Percentiles rank a stretch among this genome's conserved stretches.
These are phyloP conservation scores for Caenorhabditis afra DNA, from an alignment of 2,888 invertebrate genomes.

Conservation along the genomic window DNA sequence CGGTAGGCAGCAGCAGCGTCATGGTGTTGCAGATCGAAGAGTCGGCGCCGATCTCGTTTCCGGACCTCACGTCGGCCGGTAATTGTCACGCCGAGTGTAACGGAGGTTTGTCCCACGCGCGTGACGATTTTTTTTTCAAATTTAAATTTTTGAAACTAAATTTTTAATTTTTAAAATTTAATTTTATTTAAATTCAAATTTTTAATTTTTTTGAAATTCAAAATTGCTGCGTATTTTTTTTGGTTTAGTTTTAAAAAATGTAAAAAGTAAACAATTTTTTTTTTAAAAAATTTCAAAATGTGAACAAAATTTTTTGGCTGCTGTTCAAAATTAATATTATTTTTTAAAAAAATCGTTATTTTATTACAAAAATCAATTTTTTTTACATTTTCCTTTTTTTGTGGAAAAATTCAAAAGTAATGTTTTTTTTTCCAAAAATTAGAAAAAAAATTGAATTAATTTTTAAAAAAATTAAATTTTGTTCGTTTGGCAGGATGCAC, in stretches of 20 bases:
- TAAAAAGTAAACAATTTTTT: neutral
- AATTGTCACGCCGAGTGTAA: slow-evolving; percentile 77
- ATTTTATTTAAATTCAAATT: neutral
- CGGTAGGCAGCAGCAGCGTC: too few species aligned
- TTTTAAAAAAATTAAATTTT: neutral
- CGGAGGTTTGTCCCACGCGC: slow-evolving; percentile 60
- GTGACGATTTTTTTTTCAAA: too few species aligned
- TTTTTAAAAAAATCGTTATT: too few species aligned
- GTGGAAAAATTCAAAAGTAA: too few species aligned
- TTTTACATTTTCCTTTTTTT: too few species aligned
- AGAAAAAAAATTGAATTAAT: neutral
- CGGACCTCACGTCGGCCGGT: slow-evolving; percentile 75
- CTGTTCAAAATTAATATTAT: too few species aligned
- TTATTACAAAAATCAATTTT: too few species aligned
- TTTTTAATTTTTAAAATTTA: slow-evolving; percentile 4
- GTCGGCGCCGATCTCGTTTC: slow-evolving; percentile 62
- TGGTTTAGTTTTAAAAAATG: too few species aligned
- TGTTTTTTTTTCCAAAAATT: too few species aligned
- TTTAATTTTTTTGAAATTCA: neutral
- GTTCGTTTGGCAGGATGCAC: slow-evolving; percentile 47
- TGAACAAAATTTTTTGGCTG: too few species aligned
- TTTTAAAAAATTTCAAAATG: neutral
- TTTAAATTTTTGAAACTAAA: too few species aligned
- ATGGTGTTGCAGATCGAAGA: slow-evolving; percentile 45
- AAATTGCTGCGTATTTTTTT: too few species aligned